These are phyloP conservation scores for Hipparchia sbordonii DNA, from an alignment of 2,888 invertebrate species.

Conservation along the genomic window DNA sequence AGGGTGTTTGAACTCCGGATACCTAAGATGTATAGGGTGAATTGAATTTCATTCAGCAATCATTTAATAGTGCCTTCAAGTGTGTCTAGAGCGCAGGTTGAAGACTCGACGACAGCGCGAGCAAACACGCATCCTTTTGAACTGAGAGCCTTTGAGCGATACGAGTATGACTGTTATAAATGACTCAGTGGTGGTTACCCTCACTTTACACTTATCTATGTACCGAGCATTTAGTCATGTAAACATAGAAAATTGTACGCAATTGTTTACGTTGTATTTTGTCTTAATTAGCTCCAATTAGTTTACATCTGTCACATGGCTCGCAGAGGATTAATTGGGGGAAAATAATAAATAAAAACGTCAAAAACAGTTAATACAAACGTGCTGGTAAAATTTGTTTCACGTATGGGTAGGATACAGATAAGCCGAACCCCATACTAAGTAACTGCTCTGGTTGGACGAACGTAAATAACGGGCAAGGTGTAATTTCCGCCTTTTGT, in stretches of 20 bases:
- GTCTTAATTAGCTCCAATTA: slow-evolving; percentile 15
- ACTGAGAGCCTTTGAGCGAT: slow-evolving; percentile 58
- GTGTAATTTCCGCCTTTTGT: background rate
- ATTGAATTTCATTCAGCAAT: slow-evolving; percentile 54
- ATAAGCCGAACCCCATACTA: background rate
- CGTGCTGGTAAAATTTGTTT: background rate
- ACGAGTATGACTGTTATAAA: slow-evolving; percentile 45
- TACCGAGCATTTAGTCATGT: slow-evolving; percentile 17
- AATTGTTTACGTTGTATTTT: slow-evolving; percentile 15
- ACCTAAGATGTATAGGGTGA: slow-evolving; percentile 27
- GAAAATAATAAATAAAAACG: too few relatives aligned
- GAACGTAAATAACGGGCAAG: background rate
- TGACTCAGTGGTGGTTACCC: slow-evolving; percentile 46
- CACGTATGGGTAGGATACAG: background rate
- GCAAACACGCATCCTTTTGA: slow-evolving; percentile 71
- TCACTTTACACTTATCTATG: slow-evolving; percentile 30
- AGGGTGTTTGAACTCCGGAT: background rate
- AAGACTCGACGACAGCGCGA: slow-evolving; percentile 30
- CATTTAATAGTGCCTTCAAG: slow-evolving; percentile 58
- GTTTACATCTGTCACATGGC: background rate
- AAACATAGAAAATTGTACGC: slow-evolving; percentile 16
- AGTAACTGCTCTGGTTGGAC: too few relatives aligned
- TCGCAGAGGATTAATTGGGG: background rate
- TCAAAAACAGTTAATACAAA: background rate
- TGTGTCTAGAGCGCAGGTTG: slow-evolving; percentile 51